Evolutionary conservation across 1,140 invertebrate genomes (phyloP).

Genomic region (Drosophila teissieri): DNA sequence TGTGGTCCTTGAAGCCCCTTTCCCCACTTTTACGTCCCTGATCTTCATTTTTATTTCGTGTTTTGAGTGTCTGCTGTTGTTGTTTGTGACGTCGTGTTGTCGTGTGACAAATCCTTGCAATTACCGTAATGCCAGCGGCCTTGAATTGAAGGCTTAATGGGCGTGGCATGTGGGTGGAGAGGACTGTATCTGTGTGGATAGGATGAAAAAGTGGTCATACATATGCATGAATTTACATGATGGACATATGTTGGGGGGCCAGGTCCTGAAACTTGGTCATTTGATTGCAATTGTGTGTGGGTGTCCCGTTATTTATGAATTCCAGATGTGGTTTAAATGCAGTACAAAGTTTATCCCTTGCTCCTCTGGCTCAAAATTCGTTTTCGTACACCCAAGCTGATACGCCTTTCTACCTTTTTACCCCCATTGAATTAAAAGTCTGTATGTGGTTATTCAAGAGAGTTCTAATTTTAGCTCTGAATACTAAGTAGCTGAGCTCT

Average conservation of each 20-base stretch:
- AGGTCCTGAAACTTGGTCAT: slow-evolving; percentile 21
- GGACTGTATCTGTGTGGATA: neutral
- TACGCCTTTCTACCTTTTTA: neutral
- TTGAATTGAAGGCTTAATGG: slow-evolving; percentile 41
- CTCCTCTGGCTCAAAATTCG: neutral
- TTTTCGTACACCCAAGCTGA: neutral
- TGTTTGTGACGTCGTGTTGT: slow-evolving; percentile 16
- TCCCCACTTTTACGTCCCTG: no score
- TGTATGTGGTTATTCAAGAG: neutral
- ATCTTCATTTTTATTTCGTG: slow-evolving; percentile 10
- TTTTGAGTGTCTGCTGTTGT: slow-evolving; percentile 19
- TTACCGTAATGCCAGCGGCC: slow-evolving; percentile 75
- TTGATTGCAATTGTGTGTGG: slow-evolving; percentile 20
- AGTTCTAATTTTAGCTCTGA: slow-evolving; percentile 6
- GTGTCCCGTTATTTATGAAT: slow-evolving; percentile 13
- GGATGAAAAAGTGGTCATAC: slow-evolving; percentile 15
- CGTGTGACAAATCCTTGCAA: slow-evolving; percentile 70
- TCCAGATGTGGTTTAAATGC: neutral
- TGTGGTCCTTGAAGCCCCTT: slow-evolving; percentile 10
- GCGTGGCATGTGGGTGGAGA: neutral
- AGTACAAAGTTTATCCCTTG: neutral
- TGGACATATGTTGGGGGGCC: slow-evolving; percentile 22
- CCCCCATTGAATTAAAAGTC: slow-evolving; percentile 1
- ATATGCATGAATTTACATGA: slow-evolving; percentile 40
- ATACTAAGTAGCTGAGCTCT: slow-evolving; percentile 10